Evolutionary conservation across 2,888 invertebrate species (phyloP).

Genomic region (Ommatoiulus sabulosus): DNA sequence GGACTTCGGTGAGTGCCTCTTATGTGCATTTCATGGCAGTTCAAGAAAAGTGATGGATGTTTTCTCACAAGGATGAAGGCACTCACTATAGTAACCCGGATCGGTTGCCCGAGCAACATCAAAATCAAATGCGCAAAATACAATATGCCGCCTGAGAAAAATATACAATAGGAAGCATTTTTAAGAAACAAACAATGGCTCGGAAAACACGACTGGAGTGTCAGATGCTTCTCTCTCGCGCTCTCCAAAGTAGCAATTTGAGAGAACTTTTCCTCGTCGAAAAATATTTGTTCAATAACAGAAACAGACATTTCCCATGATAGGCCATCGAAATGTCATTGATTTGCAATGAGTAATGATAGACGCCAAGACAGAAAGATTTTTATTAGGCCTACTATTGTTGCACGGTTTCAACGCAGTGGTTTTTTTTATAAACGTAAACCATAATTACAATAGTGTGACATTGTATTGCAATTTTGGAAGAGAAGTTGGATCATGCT

Average conservation of each 20-base stretch:
- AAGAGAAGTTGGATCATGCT: too few species aligned
- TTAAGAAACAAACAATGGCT: slow-evolving; percentile 27
- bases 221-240: neutral
- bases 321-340: neutral
- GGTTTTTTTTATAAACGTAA: too few species aligned
- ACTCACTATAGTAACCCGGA: slow-evolving; percentile 18
- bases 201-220: neutral
- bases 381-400: slow-evolving; percentile 1
- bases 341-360: slow-evolving; percentile 14
- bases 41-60: slow-evolving; percentile 13
- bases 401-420: too few species aligned
- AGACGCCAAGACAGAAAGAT: neutral
- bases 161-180: neutral
- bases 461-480: too few species aligned
- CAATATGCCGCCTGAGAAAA: neutral
- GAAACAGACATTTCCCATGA: slow-evolving; percentile 1
- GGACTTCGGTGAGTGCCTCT: slow-evolving; percentile 20
- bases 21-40: slow-evolving; percentile 34
- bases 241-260: slow-evolving; percentile 11
- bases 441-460: too few species aligned
- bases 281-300: slow-evolving; percentile 26
- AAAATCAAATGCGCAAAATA: slow-evolving; percentile 34
- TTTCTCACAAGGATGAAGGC: slow-evolving; percentile 22
- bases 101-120: slow-evolving; percentile 34
- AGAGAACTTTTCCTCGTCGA: neutral